These are phyloP conservation scores for Poecilia velifera DNA, from an alignment of 2,797 vertebrate genomes.

Conservation along the genomic window DNA sequence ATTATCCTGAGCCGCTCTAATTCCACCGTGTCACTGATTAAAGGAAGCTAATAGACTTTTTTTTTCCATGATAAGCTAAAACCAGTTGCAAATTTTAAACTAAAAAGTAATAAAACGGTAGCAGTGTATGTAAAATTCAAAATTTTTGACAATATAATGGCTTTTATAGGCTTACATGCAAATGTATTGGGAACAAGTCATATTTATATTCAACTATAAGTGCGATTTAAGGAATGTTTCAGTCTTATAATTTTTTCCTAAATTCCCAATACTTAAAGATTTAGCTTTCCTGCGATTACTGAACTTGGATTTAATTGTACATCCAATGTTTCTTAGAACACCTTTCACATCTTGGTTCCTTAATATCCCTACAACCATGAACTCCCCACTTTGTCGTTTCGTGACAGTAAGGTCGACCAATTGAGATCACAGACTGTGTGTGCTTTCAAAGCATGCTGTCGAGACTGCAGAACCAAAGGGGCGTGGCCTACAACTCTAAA, in stretches of 20 bases:
- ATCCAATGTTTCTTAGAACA: neutral
- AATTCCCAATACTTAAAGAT: neutral
- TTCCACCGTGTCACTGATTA: conserved; percentile 22
- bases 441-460: neutral
- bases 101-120: neutral
- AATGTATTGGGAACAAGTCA: neutral
- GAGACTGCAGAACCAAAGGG: neutral
- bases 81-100: neutral
- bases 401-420: neutral
- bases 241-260: neutral
- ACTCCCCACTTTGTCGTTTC: neutral
- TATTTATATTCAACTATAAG: neutral
- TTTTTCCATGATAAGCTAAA: neutral
- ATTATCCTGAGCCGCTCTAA: conserved; percentile 41
- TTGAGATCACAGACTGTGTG: neutral
- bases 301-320: neutral
- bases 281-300: neutral
- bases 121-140: neutral
- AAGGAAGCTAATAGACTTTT: conserved; percentile 9
- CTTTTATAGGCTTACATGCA: neutral
- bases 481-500: neutral
- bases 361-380: too few species aligned
- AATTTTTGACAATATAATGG: neutral
- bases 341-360: neutral
- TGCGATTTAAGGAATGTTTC: neutral